Evolutionary conservation across 2,888 invertebrate species (phyloP).

Genomic region (Drosophila mulleri): DNA sequence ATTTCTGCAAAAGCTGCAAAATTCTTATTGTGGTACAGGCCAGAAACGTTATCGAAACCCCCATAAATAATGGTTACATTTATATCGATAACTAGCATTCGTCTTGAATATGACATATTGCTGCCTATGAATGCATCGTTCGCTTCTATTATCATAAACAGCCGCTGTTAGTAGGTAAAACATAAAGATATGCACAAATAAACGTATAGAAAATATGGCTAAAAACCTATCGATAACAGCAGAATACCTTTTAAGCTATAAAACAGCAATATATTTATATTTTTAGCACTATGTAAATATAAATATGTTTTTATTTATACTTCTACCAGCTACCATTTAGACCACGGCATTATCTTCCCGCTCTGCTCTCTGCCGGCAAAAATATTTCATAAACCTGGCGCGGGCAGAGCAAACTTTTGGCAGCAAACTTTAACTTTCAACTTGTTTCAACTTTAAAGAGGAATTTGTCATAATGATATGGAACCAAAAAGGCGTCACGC

Average conservation of each 20-base stretch:
- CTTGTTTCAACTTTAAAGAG: slow-evolving; percentile 20
- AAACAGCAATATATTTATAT: background rate
- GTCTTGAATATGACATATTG: no score
- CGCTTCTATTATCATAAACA: no score
- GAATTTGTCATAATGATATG: slow-evolving; percentile 29
- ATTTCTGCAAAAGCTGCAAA: no score
- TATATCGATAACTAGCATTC: background rate
- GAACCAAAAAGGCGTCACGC: background rate
- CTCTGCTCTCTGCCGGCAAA: background rate
- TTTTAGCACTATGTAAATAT: background rate
- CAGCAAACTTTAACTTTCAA: slow-evolving; percentile 13
- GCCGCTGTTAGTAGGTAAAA: background rate
- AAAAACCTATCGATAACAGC: slow-evolving; percentile 1
- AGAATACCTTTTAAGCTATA: no score
- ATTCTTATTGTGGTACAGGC: no score
- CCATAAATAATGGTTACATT: background rate
- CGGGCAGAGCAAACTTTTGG: slow-evolving; percentile 12
- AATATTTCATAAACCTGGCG: background rate
- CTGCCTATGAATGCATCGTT: no score
- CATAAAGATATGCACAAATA: background rate
- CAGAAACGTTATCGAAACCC: no score
- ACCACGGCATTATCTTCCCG: background rate
- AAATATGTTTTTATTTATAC: background rate
- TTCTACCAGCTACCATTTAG: background rate
- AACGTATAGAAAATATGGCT: background rate